phyloP scores from a whole-genome alignment of 2,888 invertebrate genomes.

The Caenorhabditis afra region DNA sequence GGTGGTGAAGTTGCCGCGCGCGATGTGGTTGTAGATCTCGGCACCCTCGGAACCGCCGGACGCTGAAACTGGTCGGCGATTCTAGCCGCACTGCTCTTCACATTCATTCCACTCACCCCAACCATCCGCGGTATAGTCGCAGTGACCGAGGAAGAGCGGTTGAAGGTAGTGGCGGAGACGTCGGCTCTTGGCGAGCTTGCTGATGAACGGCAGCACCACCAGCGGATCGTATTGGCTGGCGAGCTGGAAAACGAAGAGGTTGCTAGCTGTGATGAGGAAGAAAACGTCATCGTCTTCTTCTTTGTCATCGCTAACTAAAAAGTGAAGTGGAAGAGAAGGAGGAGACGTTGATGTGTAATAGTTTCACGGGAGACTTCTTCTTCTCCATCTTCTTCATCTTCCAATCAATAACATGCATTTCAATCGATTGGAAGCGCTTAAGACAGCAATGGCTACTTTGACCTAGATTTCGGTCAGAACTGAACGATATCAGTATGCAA shows the following conservation, averaged over 20 bases:
- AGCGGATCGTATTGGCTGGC: conserved; percentile 39
- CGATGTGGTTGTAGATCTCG: conserved; percentile 45
- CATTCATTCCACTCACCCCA: conserved; percentile 10
- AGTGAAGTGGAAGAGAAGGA: no score
- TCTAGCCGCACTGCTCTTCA: background rate
- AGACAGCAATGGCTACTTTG: no score
- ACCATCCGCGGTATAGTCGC: conserved; percentile 34
- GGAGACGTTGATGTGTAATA: no score
- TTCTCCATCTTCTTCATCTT: no score
- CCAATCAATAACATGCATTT: no score
- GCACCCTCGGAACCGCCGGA: conserved; percentile 29
- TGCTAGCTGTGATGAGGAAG: background rate
- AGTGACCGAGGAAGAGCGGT: conserved; percentile 40
- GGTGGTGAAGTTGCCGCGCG: conserved; percentile 40
- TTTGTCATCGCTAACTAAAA: no score
- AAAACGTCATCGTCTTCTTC: no score
- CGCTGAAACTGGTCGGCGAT: no score
- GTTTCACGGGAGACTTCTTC: background rate
- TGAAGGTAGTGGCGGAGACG: conserved; percentile 46
- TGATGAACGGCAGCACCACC: conserved; percentile 52
- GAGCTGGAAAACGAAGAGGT: conserved; percentile 13
- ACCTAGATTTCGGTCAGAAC: no score
- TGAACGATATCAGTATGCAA: no score
- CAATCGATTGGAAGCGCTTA: no score
- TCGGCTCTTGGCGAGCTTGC: conserved; percentile 43